Conservation (phyloP, 2,888 invertebrate genomes). For the Phortica okadai region DNA sequence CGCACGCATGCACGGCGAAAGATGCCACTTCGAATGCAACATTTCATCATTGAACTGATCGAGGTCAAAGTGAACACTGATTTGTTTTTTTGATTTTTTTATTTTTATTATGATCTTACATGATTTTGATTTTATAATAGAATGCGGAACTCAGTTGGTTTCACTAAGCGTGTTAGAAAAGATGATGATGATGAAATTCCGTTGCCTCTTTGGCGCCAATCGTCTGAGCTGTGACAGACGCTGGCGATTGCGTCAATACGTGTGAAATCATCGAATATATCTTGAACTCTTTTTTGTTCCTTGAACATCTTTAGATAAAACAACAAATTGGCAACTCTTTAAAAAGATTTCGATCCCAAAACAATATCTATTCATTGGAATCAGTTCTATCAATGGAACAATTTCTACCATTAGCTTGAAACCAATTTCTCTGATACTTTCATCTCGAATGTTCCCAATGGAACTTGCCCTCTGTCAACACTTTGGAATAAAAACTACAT, state of each 20-base stretch:
- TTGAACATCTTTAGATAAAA: too few species aligned
- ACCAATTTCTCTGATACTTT: too few species aligned
- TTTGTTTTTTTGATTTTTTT: neutral
- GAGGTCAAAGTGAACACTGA: neutral
- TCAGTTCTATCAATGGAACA: too few species aligned
- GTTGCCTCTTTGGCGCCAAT: neutral
- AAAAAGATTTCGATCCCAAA: too few species aligned
- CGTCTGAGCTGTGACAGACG: too few species aligned
- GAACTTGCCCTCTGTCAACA: neutral
- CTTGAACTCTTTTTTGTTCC: too few species aligned
- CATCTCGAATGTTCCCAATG: neutral
- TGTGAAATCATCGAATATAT: too few species aligned
- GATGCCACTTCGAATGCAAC: slow-evolving; percentile 7
- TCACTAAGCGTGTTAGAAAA: neutral
- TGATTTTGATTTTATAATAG: neutral
- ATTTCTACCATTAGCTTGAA: too few species aligned
- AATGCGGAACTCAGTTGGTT: neutral
- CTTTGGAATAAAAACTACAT: slow-evolving; percentile 67
- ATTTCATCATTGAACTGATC: slow-evolving; percentile 8
- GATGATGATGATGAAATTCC: neutral
- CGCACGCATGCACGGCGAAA: neutral
- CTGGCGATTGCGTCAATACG: too few species aligned
- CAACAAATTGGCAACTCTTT: too few species aligned
- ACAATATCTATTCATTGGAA: too few species aligned
- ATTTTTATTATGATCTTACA: neutral